Evolutionary conservation across 2,888 invertebrate genomes (phyloP), one percentile per base, ranked within the genome.

Genomic region (Apotomis turbidana): DNA sequence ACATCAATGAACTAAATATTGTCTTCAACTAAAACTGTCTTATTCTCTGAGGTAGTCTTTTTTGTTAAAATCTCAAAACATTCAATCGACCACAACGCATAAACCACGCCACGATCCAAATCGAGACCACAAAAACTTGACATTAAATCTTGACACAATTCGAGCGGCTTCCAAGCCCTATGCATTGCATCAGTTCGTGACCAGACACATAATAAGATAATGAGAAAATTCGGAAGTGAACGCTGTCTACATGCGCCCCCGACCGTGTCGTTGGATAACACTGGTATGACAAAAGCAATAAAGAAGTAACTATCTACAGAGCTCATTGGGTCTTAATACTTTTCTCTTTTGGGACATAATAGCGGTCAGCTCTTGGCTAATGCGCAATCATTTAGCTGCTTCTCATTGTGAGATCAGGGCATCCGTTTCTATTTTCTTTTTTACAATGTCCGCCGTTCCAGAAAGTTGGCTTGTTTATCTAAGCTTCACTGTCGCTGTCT

Each of bases 171-270:
- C 60, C 60, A 66, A 66, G 55, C 60, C 60, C 58, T 58, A 62
- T 46, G 62, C 49, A 51, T 71, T 60, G 66, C 66, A 62, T 27
- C 68, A 68, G 67, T 52, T 71, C 71, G 71, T 71, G 68, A 71
- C 57, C 67, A 57, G 67, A 68, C 71, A 52, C 71, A 71, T 68
- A 57, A 68, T 52, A 58, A 71, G 57, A 61, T 68, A 62, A 62
- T 63, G 60, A 69, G 58, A 80, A 77, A 81, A 82, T 87, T 91
- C 87, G 90, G 91, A 91, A 91, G 90, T 88, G 84, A 88, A 82
- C 78, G 85, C 85, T 84, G 75, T 76, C 83, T 80, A 86, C 82
- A 84, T 85, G 81, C 51, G 75, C 82, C 81, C 74, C 80, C 81
- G 81, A 84, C 82, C 87, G 80, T 85, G 82, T 82, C 61, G 68